A percentile compares a stretch with the other conserved stretches of the same genome.
These are phyloP conservation scores for Oligia latruncula DNA, from an alignment of 2,888 invertebrate species.

Conservation along the genomic window DNA sequence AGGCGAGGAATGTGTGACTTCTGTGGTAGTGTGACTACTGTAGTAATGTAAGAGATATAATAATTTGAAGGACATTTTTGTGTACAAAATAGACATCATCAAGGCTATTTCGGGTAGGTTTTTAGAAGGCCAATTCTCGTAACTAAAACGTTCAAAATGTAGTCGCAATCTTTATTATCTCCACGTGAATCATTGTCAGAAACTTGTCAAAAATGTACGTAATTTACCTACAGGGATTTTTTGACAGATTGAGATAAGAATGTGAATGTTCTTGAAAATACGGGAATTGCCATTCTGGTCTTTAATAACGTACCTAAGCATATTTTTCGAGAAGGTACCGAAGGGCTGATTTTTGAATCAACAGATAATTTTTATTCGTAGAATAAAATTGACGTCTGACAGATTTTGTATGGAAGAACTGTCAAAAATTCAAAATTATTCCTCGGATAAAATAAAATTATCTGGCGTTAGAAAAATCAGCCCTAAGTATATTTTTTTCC, in stretches of 20 bases:
- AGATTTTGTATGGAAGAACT: too few species aligned
- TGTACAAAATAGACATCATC: neutral
- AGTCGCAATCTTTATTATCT: neutral
- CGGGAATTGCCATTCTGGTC: neutral
- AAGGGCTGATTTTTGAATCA: too few species aligned
- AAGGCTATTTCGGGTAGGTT: neutral
- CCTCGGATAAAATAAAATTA: too few species aligned
- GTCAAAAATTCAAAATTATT: too few species aligned
- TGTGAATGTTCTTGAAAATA: neutral
- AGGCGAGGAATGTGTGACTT: slow-evolving; percentile 37
- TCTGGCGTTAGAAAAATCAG: too few species aligned
- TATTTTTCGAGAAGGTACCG: neutral
- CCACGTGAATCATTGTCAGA: neutral
- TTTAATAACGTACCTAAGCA: neutral
- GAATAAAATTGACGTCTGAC: too few species aligned
- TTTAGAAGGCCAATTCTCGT: neutral
- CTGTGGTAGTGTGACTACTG: slow-evolving; percentile 8
- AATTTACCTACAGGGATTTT: neutral
- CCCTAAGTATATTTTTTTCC: too few species aligned
- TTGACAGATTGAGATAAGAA: neutral
- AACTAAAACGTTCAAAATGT: neutral
- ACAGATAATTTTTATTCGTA: too few species aligned
- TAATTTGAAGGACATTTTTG: slow-evolving; percentile 8
- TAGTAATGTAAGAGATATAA: neutral
- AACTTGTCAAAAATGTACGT: neutral